These are phyloP conservation scores for Cantharis lateralis DNA, from an alignment of 2,888 invertebrate genomes.

Conservation along the genomic window DNA sequence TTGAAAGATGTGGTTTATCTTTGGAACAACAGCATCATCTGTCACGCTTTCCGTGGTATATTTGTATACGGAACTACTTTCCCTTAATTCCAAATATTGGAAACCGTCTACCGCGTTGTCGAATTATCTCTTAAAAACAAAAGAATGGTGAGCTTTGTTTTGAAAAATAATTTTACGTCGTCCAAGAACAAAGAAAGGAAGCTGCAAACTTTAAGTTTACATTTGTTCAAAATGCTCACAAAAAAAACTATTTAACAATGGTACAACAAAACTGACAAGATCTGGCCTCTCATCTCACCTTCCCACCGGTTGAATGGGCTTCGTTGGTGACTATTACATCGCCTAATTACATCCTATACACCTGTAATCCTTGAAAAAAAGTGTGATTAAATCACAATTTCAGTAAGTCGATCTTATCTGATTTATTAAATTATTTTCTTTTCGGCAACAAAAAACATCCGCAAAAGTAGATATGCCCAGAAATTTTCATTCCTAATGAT, in stretches of 20 bases:
- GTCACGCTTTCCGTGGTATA: neutral
- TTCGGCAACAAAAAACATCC: neutral
- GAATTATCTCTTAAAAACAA: neutral
- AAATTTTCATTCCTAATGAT: neutral
- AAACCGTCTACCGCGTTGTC: neutral
- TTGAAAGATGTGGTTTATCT: neutral
- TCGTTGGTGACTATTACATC: conserved; percentile 30
- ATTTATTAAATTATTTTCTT: conserved; percentile 2
- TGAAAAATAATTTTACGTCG: neutral
- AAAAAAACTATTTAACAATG: conserved; percentile 26
- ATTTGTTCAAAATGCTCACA: neutral
- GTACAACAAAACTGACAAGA: conserved; percentile 30
- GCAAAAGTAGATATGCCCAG: neutral
- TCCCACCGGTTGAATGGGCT: conserved; percentile 35
- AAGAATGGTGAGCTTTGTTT: neutral
- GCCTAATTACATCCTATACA: conserved; percentile 32
- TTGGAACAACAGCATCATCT: neutral
- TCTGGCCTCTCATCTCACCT: conserved; percentile 35
- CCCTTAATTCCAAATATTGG: neutral
- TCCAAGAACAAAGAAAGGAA: conserved; percentile 14
- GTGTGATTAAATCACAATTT: conserved; percentile 8
- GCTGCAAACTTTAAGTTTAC: conserved; percentile 6
- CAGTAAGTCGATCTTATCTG: neutral
- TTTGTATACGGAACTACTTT: neutral
- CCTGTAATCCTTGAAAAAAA: conserved; percentile 27